Evolutionary conservation across 2,113 vertebrate genomes (phyloP).

Genomic region (Odontesthes bonariensis): DNA sequence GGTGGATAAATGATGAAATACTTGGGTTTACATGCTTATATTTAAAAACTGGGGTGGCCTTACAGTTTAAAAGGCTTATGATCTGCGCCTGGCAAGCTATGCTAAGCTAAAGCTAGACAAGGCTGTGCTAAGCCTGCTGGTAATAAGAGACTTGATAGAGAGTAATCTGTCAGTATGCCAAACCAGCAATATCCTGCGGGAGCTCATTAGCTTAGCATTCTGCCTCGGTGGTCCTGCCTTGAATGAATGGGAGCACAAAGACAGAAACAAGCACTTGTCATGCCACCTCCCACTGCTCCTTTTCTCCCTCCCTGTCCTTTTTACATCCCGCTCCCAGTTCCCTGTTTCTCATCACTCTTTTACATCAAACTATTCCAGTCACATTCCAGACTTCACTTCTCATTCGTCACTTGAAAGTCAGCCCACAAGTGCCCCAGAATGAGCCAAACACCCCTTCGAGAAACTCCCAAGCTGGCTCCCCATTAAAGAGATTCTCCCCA

Average conservation of each 20-base stretch:
- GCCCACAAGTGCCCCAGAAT: constrained; percentile 11
- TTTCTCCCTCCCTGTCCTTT: background rate
- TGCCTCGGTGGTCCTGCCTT: constrained; percentile 56
- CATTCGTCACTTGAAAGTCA: constrained; percentile 18
- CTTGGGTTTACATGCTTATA: background rate
- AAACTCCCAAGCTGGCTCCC: constrained; percentile 38
- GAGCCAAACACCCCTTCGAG: constrained; percentile 33
- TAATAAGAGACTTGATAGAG: constrained; percentile 53
- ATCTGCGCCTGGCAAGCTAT: constrained; percentile 43
- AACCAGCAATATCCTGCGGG: constrained; percentile 65
- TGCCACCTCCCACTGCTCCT: constrained; percentile 29
- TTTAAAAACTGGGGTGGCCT: background rate
- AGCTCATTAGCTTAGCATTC: constrained; percentile 80
- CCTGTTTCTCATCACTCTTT: background rate
- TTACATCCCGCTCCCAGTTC: background rate
- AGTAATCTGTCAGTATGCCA: constrained; percentile 61
- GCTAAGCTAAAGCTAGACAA: constrained; percentile 48
- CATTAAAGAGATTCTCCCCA: constrained; percentile 40
- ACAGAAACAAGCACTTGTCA: constrained; percentile 27
- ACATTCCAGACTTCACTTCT: constrained; percentile 3
- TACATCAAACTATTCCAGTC: constrained; percentile 13
- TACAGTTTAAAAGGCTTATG: constrained; percentile 17
- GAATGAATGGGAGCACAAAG: constrained; percentile 60
- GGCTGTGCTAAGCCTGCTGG: constrained; percentile 32
- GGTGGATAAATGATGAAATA: constrained; percentile 5